Conservation (phyloP, 1,140 invertebrate genomes). For the Phthorimaea operculella region DNA sequence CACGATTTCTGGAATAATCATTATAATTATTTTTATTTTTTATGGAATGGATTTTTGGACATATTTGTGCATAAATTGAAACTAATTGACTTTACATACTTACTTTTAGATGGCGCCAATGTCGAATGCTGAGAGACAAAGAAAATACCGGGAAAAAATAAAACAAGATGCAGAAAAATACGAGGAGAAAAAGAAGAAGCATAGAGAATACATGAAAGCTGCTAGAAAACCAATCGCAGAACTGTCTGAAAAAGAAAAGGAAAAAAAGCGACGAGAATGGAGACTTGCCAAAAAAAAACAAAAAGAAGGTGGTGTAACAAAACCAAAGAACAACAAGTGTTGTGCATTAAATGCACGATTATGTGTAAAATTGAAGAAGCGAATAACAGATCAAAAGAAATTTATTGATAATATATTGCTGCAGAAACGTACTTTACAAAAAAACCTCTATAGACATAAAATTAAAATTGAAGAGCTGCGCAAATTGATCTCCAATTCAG, state of each 20-base stretch:
- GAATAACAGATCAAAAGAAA: background rate
- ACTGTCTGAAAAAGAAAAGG: background rate
- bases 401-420: background rate
- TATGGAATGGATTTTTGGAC: too few species aligned
- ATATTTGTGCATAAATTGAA: too few species aligned
- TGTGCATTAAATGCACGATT: background rate
- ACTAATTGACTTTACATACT: too few species aligned
- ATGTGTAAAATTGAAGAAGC: background rate
- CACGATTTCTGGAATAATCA: too few species aligned
- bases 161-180: conserved; percentile 1
- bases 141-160: background rate
- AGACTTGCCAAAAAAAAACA: background rate
- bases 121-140: background rate
- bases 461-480: background rate
- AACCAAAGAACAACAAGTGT: too few species aligned
- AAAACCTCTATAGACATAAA: background rate
- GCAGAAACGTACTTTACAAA: background rate
- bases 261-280: background rate
- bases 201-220: background rate
- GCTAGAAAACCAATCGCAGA: background rate
- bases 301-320: background rate
- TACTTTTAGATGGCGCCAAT: background rate
- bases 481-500: too few species aligned
- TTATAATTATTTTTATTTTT: too few species aligned
- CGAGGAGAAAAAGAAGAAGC: background rate